These are phyloP conservation scores for Agrochola circellaris DNA, from an alignment of 2,888 invertebrate genomes.

Conservation along the genomic window DNA sequence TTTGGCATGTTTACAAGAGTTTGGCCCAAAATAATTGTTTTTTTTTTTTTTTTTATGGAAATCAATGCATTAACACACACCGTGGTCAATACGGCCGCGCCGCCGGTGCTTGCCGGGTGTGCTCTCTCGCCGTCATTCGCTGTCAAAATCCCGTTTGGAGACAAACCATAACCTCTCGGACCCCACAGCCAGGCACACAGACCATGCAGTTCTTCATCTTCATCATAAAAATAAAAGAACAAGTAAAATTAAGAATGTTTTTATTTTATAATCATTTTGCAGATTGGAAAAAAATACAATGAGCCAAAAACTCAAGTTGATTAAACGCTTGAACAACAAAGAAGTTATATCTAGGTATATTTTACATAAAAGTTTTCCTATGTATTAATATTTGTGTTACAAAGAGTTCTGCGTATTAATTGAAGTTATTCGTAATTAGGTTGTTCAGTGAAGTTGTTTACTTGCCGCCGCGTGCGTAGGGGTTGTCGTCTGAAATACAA, in stretches of 20 bases:
- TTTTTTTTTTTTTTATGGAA: too few species aligned
- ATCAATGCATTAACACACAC: too few species aligned
- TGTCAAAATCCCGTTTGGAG: too few species aligned
- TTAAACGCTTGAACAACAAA: neutral
- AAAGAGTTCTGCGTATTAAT: neutral
- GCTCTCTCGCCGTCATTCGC: too few species aligned
- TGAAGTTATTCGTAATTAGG: neutral
- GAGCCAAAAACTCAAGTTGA: neutral
- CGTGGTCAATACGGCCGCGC: too few species aligned
- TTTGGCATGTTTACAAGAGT: too few species aligned
- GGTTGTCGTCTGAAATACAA: constrained; percentile 62
- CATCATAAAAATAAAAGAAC: constrained; percentile 8
- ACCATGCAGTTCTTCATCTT: too few species aligned
- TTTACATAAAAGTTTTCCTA: neutral
- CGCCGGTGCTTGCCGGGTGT: too few species aligned
- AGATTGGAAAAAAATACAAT: neutral
- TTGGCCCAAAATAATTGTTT: too few species aligned
- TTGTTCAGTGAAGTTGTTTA: constrained; percentile 16
- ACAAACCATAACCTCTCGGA: too few species aligned
- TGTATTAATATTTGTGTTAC: neutral
- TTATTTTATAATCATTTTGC: constrained; percentile 4
- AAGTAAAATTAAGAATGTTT: neutral
- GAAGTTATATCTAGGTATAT: too few species aligned
- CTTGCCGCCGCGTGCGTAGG: constrained; percentile 63
- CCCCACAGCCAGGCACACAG: too few species aligned